Percentiles rank a stretch among this genome's conserved stretches.
Evolutionary conservation across 2,113 vertebrate species (phyloP).

Genomic region (Platycercus adscitus): DNA sequence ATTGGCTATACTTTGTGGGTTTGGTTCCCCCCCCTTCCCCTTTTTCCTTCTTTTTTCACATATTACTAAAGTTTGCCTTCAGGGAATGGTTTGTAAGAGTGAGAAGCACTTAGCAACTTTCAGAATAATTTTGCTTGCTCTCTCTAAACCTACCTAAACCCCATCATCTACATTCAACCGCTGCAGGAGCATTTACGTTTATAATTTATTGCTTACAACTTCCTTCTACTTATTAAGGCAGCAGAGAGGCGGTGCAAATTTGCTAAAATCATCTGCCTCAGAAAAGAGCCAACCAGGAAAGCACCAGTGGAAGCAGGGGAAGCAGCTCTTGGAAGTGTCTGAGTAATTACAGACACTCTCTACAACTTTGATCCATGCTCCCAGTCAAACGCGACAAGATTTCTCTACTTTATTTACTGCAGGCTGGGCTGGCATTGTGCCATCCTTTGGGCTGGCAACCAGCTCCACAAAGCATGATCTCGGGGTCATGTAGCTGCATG

Average conservation of each 20-base stretch:
- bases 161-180: background rate
- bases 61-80: background rate
- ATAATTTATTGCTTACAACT: background rate
- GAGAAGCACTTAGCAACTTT: background rate
- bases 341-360: background rate
- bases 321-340: background rate
- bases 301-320: background rate
- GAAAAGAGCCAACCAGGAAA: background rate
- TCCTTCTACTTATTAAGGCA: background rate
- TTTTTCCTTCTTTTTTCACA: background rate
- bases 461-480: background rate
- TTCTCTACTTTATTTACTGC: background rate
- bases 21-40: background rate
- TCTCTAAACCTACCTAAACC: background rate
- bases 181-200: background rate
- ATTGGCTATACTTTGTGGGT: background rate
- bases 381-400: background rate
- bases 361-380: background rate
- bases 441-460: background rate
- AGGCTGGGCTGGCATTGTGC: background rate
- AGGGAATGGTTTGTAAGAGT: background rate
- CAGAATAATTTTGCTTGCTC: background rate
- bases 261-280: background rate
- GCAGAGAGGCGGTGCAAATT: background rate
- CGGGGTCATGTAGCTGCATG: background rate